Percentiles rank a stretch among this genome's conserved stretches.
Evolutionary conservation across 2,888 invertebrate genomes (phyloP).

Genomic region (Lissonota sp.): DNA sequence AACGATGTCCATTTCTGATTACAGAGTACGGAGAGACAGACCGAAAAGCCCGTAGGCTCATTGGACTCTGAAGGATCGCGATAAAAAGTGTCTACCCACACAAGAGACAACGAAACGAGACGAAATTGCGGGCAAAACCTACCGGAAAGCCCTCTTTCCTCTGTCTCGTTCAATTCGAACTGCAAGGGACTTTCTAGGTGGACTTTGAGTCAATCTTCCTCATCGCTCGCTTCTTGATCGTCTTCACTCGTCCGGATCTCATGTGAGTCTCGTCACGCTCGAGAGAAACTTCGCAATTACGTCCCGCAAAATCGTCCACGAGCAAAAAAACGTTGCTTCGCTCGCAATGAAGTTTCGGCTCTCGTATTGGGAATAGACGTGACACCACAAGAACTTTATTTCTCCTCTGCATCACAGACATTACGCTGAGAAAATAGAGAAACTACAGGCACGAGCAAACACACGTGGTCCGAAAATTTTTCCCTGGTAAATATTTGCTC

Average conservation of each 20-base stretch:
- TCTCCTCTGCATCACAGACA: constrained; percentile 5
- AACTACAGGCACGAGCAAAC: too few species aligned
- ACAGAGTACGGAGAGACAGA: too few species aligned
- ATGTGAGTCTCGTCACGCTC: constrained; percentile 16
- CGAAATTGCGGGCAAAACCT: constrained; percentile 65
- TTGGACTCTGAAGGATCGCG: constrained; percentile 54
- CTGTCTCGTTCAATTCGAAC: constrained; percentile 26
- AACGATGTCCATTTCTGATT: too few species aligned
- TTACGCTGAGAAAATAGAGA: constrained; percentile 30
- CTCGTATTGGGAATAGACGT: constrained; percentile 4
- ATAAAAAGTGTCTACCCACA: constrained; percentile 30
- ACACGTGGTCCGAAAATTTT: constrained; percentile 31
- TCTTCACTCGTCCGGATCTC: constrained; percentile 15
- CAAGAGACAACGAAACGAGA: constrained; percentile 34
- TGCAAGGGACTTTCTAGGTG: constrained; percentile 5
- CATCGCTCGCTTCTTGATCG: constrained; percentile 12
- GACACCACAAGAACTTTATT: neutral
- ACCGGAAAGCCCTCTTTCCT: constrained; percentile 51
- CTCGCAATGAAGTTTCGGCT: constrained; percentile 33
- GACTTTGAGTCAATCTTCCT: constrained; percentile 37
- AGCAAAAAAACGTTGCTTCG: constrained; percentile 26
- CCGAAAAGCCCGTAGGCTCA: constrained; percentile 30
- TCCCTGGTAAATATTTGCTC: constrained; percentile 46
- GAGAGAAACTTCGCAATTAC: constrained; percentile 52
- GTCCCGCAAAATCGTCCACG: constrained; percentile 55